Evolutionary conservation across 2,113 vertebrate species (phyloP), one percentile per base, ranked within the genome.

Genomic region (Rhinichthys klamathensis): DNA sequence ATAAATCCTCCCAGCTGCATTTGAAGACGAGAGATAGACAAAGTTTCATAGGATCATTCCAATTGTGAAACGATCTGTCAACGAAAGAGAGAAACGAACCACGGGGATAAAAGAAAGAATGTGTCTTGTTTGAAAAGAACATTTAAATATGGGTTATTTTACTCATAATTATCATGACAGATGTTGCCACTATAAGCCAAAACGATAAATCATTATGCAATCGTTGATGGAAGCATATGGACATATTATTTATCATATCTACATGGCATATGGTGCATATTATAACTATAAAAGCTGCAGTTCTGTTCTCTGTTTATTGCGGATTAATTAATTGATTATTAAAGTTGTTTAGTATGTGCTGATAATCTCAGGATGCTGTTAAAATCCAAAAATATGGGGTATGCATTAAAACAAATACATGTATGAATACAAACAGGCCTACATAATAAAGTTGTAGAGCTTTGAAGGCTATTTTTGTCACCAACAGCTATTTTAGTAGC

Each of bases 51-150:
- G 21, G 69, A 41, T 72, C 27, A 30, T 32, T 46, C 18, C 73
- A 30, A 74, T 63, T n/a, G 73, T 84, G 51, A 84, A 41, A 41
- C 21, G 4, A 63, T 75, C 32, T 35, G 70, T 60, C 69, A 73
- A 21, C 6, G 15, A 74, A 10, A 44, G 23, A 56, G 56, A 35
- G n/a, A 25, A 32, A 58, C 16, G 6, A 70, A 82, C 25, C 51
- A 58, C 75, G 13, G 21, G 32, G 51, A 8, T 16, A 73, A 27
- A 51, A 21, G 27, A n/a, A 54, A 18, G 23, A n/a, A 56, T 56
- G 49, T 9, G 18, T 58, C 25, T 11, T 58, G 18, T 13, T 58
- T 77, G 30, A 38, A 41, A 78, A 35, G 1, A 58, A 32, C 18
- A 38, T 41, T 79, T 16, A 25, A 61, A 61, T 16, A 46, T 46